These are phyloP conservation scores for Poecile montanus DNA, from an alignment of 2,797 vertebrate genomes.

Conservation along the genomic window DNA sequence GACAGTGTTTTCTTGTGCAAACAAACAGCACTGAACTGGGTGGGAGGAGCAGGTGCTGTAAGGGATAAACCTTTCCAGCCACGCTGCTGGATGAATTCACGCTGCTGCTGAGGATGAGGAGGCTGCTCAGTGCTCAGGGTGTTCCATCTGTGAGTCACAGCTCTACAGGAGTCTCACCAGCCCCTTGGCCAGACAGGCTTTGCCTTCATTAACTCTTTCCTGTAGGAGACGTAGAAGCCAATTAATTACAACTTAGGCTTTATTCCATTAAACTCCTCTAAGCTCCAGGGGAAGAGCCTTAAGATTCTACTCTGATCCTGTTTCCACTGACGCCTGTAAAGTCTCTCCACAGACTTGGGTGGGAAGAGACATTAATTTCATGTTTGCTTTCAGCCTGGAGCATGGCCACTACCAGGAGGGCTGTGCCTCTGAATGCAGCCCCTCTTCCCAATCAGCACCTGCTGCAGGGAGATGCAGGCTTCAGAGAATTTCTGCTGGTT, in stretches of 20 bases:
- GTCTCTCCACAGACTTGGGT: constrained; percentile 32
- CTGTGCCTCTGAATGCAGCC: neutral
- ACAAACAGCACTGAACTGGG: neutral
- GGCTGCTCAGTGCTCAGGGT: neutral
- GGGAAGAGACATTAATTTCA: constrained; percentile 4
- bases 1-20: neutral
- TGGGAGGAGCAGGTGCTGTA: neutral
- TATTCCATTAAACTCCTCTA: constrained; percentile 32
- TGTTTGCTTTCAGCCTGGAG: neutral
- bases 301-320: constrained; percentile 54
- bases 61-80: neutral
- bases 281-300: constrained; percentile 45
- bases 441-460: neutral
- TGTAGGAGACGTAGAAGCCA: constrained; percentile 49
- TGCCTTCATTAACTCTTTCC: constrained; percentile 70
- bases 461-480: neutral
- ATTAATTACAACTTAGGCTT: constrained; percentile 50
- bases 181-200: constrained; percentile 53
- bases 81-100: accelerated
- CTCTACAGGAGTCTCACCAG: neutral
- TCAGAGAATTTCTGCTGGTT: neutral
- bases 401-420: neutral
- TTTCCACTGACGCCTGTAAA: constrained; percentile 44
- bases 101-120: neutral
- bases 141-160: constrained; percentile 34